phyloP scores from a whole-genome alignment of 2,113 vertebrate genomes.

The Zapus hudsonius region DNA sequence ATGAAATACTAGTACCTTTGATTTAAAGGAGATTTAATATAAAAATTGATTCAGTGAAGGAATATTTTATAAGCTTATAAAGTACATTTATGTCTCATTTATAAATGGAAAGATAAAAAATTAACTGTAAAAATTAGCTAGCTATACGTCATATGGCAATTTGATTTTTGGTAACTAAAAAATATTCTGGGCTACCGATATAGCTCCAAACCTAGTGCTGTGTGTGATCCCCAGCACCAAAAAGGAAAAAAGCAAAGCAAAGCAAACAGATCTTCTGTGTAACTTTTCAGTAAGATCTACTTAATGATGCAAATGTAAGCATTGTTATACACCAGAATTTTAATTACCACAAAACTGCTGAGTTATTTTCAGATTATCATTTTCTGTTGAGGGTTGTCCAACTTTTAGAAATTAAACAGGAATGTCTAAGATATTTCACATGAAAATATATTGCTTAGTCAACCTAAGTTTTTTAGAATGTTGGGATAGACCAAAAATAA shows the following conservation, averaged over 20 bases:
- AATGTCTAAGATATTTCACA: conserved; percentile 21
- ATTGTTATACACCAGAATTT: background rate
- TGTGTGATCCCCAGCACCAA: too few relatives aligned
- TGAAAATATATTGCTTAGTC: conserved; percentile 22
- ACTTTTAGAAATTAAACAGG: conserved; percentile 19
- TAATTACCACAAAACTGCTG: background rate
- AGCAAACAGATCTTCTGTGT: background rate
- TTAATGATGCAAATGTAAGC: background rate
- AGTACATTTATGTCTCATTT: conserved; percentile 20
- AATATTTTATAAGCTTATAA: conserved; percentile 22
- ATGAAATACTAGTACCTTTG: background rate
- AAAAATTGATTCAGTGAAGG: conserved; percentile 9
- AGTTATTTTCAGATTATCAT: background rate
- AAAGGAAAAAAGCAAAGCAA: too few relatives aligned
- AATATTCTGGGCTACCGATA: background rate
- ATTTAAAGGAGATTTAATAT: conserved; percentile 19
- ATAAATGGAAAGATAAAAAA: conserved; percentile 21
- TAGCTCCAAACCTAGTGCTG: too few relatives aligned
- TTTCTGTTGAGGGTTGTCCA: conserved; percentile 12
- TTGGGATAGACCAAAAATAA: background rate
- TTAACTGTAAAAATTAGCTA: background rate
- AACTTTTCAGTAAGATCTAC: conserved; percentile 3
- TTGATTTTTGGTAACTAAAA: conserved; percentile 26
- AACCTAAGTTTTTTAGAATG: background rate
- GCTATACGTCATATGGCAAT: conserved; percentile 4